Base-by-base conservation (phyloP, 1,140 invertebrate genomes). In the Brachionus asplanchnoidis region DNA sequence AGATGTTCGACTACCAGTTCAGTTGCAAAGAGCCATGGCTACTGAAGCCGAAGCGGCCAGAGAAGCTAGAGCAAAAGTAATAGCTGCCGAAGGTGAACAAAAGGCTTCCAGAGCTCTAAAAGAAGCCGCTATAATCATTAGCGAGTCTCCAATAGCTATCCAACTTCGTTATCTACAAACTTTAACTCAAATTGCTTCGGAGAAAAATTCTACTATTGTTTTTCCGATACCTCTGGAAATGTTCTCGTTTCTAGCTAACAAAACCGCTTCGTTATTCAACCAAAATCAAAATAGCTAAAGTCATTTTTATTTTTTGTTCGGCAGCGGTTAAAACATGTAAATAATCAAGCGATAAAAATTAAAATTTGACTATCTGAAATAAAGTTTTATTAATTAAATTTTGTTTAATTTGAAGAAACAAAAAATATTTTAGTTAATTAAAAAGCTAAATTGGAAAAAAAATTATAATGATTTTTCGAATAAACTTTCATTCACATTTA, bases 171-270 rank as follows among this genome's bases (percentile, higher is more conserved):
- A 93, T 87, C 87, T 93, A 26, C 93, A 97, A 91, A 97, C 96
- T 6, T 90, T 98, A 79, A 97, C 95, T 89, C 94, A 94, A 12
- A 97, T 98, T 89, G 95, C 95, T 65, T 95, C 96, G 1, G 97
- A 98, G 92, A 98, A 98, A 91, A 98, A 97, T 89, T 97, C 96
- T 3, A 98, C 97, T 8, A 98, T 98, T 87, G 94, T 98, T 84
- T 98, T 98, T 90, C 97, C 96, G 26, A 91, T 98, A 86, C 96
- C 96, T 36, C 95, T 97, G 88, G 95, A 97, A 88, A 92, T 97
- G 87, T 88, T 97, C 26, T 82, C 79, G 17, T 65, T 68, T 68
- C 42, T 82, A 17, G 79, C 79, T 36, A 77, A 50, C 42, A 77
- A 77, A 46, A 77, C 73, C 20, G 73, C 73, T 50, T 20, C 17